A percentile compares a stretch with the other conserved stretches of the same genome.
Conservation (phyloP, 2,113 vertebrate species). For the Noturus placidus region DNA sequence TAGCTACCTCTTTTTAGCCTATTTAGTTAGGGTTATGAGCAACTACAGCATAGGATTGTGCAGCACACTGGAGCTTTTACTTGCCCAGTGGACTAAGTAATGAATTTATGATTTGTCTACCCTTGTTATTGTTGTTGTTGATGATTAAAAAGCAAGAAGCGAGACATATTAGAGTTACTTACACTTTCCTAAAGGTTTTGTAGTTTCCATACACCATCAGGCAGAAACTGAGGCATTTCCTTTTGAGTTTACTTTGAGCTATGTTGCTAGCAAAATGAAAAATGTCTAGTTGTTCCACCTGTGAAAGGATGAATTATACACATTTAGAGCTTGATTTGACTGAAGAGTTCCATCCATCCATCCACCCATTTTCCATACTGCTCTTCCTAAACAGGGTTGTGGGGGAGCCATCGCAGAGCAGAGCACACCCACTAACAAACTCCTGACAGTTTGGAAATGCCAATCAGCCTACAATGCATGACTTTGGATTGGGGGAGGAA, state of each 20-base stretch:
- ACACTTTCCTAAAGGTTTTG: background rate
- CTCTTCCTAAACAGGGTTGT: too few species aligned
- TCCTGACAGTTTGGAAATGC: too few species aligned
- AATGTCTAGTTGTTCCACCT: background rate
- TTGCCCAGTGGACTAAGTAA: background rate
- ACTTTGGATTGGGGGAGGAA: too few species aligned
- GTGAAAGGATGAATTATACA: background rate
- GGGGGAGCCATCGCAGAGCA: too few species aligned
- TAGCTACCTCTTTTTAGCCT: background rate
- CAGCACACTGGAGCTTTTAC: background rate
- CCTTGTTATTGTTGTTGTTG: background rate
- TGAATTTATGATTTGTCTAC: background rate
- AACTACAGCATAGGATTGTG: background rate
- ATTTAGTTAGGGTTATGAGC: background rate
- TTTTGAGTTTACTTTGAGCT: background rate
- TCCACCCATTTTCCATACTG: too few species aligned
- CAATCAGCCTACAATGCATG: too few species aligned
- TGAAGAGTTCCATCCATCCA: too few species aligned
- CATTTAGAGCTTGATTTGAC: background rate
- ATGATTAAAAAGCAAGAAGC: too few species aligned
- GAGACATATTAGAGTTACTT: background rate
- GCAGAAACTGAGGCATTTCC: background rate
- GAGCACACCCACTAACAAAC: too few species aligned
- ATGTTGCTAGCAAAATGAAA: background rate
- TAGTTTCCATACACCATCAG: background rate